Percentiles rank a stretch among this genome's conserved stretches.
phyloP scores from a whole-genome alignment of 2,797 vertebrate genomes.

The Coilia nasus region DNA sequence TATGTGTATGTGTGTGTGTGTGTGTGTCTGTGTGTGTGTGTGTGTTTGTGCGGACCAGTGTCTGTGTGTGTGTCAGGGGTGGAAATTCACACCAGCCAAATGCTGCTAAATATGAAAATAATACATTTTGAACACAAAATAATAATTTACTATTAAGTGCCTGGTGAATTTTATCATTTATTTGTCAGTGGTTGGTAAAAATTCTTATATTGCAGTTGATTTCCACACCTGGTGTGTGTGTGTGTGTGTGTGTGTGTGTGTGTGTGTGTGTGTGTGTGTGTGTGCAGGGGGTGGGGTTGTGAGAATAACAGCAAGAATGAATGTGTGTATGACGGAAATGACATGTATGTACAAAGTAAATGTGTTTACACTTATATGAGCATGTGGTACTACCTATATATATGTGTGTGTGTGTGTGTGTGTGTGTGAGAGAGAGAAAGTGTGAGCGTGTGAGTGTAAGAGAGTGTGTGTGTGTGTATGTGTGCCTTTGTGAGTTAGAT shows the following conservation, averaged over 20 bases:
- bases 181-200: no score
- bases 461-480: not conserved
- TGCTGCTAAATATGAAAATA: no score
- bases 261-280: no score
- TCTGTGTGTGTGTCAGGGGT: not conserved
- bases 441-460: not conserved
- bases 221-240: no score
- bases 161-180: no score
- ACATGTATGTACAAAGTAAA: not conserved
- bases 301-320: not conserved
- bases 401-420: not conserved
- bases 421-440: not conserved
- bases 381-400: no score
- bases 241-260: constrained; percentile 39
- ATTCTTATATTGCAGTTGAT: no score
- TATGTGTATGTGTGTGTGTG: not conserved
- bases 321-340: not conserved
- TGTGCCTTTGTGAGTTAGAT: not conserved
- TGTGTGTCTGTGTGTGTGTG: not conserved
- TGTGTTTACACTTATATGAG: not conserved
- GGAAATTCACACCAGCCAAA: no score
- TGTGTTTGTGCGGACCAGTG: not conserved
- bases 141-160: no score
- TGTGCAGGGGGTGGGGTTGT: no score
- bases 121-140: no score